These are phyloP conservation scores for Lepas anatifera DNA, from an alignment of 2,888 invertebrate species.

Conservation along the genomic window DNA sequence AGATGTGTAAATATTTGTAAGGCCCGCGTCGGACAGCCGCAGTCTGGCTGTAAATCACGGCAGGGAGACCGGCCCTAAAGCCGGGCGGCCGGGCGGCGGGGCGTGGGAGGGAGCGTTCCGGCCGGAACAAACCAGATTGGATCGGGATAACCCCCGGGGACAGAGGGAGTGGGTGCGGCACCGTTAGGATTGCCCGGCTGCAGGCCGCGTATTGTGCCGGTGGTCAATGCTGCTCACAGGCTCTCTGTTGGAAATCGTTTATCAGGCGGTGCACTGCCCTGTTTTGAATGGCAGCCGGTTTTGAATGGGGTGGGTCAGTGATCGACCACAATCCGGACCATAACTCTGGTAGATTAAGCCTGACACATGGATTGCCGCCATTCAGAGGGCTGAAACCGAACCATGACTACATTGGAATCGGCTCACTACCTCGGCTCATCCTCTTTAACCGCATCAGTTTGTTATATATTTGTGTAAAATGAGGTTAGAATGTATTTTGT, in stretches of 20 bases:
- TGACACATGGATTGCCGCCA: no score
- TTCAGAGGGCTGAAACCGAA: no score
- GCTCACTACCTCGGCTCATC: no score
- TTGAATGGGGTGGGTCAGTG: no score
- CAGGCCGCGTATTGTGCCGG: not conserved
- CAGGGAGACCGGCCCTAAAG: not conserved
- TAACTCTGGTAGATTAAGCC: not conserved
- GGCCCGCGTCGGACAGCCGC: not conserved
- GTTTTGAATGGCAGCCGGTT: no score
- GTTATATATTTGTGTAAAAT: no score
- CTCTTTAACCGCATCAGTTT: no score
- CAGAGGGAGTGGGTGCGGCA: not conserved
- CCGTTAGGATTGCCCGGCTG: not conserved
- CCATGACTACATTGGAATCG: no score
- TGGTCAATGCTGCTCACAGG: not conserved
- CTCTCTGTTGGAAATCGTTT: not conserved
- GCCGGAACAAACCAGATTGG: not conserved
- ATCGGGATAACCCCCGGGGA: not conserved
- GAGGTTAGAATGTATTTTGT: no score
- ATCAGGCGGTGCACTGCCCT: not conserved
- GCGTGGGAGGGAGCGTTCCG: not conserved
- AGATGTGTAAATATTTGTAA: constrained; percentile 1
- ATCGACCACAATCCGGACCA: no score
- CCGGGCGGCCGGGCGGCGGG: not conserved
- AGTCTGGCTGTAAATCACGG: not conserved